Evolutionary conservation across 2,113 vertebrate species (phyloP).

Genomic region (Hepsetus odoe): DNA sequence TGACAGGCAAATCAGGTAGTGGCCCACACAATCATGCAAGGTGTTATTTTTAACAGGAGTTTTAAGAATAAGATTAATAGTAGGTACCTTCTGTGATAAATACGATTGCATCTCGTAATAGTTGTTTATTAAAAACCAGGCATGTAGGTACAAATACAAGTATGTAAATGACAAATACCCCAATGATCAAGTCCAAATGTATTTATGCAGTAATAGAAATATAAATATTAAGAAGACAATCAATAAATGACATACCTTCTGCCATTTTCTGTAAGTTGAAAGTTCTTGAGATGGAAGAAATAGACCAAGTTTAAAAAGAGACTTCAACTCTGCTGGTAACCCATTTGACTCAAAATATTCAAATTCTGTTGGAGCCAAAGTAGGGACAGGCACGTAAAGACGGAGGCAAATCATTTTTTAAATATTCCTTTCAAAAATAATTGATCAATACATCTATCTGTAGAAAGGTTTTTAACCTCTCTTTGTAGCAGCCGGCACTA

Average conservation of each 20-base stretch:
- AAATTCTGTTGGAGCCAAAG: slow-evolving; percentile 77
- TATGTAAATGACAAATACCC: too few species aligned
- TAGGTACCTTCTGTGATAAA: not conserved
- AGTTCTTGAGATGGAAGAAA: slow-evolving; percentile 85
- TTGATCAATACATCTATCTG: not conserved
- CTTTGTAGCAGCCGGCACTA: slow-evolving; percentile 2
- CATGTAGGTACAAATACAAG: not conserved
- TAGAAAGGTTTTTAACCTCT: not conserved
- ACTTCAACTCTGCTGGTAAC: slow-evolving; percentile 79
- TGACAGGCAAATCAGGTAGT: not conserved
- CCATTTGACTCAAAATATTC: slow-evolving; percentile 86
- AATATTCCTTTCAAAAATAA: slow-evolving; percentile 15
- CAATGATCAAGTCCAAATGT: too few species aligned
- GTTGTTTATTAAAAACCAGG: not conserved
- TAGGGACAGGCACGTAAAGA: slow-evolving; percentile 76
- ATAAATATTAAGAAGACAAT: too few species aligned
- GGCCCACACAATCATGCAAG: too few species aligned
- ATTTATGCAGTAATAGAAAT: too few species aligned
- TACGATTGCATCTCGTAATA: not conserved
- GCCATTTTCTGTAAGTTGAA: slow-evolving; percentile 85
- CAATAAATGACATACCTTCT: slow-evolving; percentile 72
- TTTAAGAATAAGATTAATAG: not conserved
- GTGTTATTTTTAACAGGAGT: too few species aligned
- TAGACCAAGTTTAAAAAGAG: slow-evolving; percentile 84
- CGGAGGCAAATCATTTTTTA: slow-evolving; percentile 83